phyloP scores from a whole-genome alignment of 1,140 invertebrate species.

The Sitophilus oryzae region DNA sequence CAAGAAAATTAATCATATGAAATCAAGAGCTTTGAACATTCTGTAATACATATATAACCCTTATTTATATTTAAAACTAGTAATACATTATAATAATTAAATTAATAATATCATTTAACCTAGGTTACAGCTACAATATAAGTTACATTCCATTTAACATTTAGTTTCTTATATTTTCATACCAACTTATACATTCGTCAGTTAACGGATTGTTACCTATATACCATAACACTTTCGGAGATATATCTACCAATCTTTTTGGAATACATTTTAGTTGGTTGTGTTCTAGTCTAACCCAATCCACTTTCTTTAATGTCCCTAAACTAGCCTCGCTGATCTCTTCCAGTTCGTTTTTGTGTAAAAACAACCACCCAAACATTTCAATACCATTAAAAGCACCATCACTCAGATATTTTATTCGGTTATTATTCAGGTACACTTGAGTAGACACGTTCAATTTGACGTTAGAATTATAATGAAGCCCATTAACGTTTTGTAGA shows the following conservation, averaged over 20 bases:
- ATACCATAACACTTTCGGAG: conserved; percentile 32
- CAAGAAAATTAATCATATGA: too few relatives aligned
- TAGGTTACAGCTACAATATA: not conserved
- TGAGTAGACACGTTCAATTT: conserved; percentile 32
- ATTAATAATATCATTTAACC: not conserved
- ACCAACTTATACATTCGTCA: conserved; percentile 45
- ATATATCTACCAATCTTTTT: conserved; percentile 29
- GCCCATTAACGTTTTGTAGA: conserved; percentile 34
- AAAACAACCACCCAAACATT: conserved; percentile 37
- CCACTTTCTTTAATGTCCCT: conserved; percentile 27
- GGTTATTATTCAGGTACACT: conserved; percentile 36
- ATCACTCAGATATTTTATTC: conserved; percentile 32
- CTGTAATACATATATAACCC: too few relatives aligned
- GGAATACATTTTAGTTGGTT: conserved; percentile 36
- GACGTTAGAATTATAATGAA: conserved; percentile 26
- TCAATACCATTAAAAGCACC: conserved; percentile 34
- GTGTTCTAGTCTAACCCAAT: conserved; percentile 33
- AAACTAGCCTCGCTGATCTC: conserved; percentile 30
- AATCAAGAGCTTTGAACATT: too few relatives aligned
- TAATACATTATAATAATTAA: too few relatives aligned
- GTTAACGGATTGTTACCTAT: conserved; percentile 35
- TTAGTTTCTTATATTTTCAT: conserved; percentile 15
- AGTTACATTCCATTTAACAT: not conserved
- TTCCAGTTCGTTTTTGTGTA: conserved; percentile 35
- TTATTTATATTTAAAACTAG: too few relatives aligned